Conservation (phyloP, 2,113 vertebrate genomes). For the Paralichthys olivaceus region DNA sequence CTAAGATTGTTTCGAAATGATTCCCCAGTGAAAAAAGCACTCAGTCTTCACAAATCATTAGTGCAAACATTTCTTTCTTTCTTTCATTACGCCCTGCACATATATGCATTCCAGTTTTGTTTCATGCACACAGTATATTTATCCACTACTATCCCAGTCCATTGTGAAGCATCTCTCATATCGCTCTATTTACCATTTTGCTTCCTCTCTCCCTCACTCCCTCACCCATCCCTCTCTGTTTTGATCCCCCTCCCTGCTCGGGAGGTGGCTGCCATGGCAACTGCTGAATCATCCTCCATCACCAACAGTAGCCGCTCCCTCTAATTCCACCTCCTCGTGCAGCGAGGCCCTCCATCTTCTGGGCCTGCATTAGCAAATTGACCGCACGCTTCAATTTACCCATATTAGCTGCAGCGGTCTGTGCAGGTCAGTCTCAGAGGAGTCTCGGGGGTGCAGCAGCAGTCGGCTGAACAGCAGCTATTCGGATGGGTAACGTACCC, state of each 20-base stretch:
- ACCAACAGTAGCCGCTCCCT: slow-evolving; percentile 31
- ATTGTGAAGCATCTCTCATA: background rate
- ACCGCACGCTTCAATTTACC: slow-evolving; percentile 23
- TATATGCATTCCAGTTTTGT: background rate
- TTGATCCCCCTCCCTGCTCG: slow-evolving; percentile 37
- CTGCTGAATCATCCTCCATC: slow-evolving; percentile 78
- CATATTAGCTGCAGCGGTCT: slow-evolving; percentile 1
- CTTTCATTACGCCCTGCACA: background rate
- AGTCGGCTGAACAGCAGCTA: slow-evolving; percentile 32
- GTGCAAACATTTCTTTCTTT: background rate
- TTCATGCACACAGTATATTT: background rate
- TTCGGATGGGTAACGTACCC: slow-evolving; percentile 89
- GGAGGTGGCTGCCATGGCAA: slow-evolving; percentile 81
- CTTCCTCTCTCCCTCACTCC: slow-evolving; percentile 24
- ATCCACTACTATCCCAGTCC: background rate
- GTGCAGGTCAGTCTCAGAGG: slow-evolving; percentile 11
- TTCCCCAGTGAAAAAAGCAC: background rate
- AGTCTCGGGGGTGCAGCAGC: slow-evolving; percentile 5
- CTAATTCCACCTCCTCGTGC: slow-evolving; percentile 37
- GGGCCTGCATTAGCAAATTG: slow-evolving; percentile 39
- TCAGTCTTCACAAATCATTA: slow-evolving; percentile 2
- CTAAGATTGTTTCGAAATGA: background rate
- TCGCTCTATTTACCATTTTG: slow-evolving; percentile 30
- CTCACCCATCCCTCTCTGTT: slow-evolving; percentile 28
- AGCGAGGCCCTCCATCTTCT: slow-evolving; percentile 1